Evolutionary conservation across 2,888 invertebrate genomes (phyloP).

Genomic region (Dynastes hyllus): DNA sequence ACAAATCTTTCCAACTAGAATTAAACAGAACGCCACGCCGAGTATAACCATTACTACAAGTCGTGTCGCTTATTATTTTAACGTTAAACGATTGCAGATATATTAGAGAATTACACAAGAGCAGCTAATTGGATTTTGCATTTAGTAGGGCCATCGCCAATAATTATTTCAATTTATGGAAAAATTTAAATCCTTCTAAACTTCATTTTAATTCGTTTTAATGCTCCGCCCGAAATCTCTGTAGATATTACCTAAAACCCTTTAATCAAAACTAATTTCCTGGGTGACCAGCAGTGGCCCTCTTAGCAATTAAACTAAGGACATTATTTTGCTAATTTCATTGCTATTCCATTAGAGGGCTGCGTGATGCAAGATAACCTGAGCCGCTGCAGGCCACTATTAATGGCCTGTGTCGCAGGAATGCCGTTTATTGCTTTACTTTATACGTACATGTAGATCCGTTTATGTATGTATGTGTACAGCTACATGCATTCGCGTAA

Average conservation of each 20-base stretch:
- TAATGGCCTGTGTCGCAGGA: conserved; percentile 57
- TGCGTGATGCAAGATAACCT: conserved; percentile 71
- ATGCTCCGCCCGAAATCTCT: conserved; percentile 49
- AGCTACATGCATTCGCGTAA: conserved; percentile 12
- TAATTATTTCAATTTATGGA: conserved; percentile 48
- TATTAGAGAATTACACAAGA: conserved; percentile 25
- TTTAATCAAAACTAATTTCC: conserved; percentile 71
- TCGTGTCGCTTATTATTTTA: conserved; percentile 12
- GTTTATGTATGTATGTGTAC: conserved; percentile 18
- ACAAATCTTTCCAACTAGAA: no score
- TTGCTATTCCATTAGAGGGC: conserved; percentile 72
- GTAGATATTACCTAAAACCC: conserved; percentile 56
- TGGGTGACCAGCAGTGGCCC: conserved; percentile 63
- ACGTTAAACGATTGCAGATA: conserved; percentile 28
- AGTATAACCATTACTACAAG: not conserved
- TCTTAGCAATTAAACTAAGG: conserved; percentile 70
- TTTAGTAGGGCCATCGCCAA: conserved; percentile 30
- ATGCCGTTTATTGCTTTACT: conserved; percentile 58
- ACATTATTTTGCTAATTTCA: conserved; percentile 72
- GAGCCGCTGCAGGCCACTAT: conserved; percentile 64
- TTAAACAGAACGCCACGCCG: no score
- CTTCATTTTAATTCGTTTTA: conserved; percentile 53
- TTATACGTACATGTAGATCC: conserved; percentile 29
- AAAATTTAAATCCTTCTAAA: no score
- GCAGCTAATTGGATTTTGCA: conserved; percentile 38